Conservation (phyloP, 2,888 invertebrate species). For the Acleris sparsana region DNA sequence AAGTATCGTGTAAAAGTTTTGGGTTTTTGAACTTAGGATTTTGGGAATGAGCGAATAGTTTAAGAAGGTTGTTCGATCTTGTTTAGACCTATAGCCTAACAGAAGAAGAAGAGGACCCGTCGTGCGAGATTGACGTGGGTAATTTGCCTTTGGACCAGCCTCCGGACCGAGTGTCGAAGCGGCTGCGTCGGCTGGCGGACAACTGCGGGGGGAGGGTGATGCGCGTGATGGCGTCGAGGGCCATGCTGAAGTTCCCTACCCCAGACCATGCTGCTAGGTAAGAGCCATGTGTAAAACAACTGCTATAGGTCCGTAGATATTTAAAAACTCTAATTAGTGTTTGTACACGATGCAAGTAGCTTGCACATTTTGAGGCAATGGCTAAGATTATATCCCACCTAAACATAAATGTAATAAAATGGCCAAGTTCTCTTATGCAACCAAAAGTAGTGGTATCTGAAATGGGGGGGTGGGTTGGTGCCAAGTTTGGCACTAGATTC, state of each 20-base stretch:
- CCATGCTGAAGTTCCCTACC: slow-evolving; percentile 87
- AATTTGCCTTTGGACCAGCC: slow-evolving; percentile 87
- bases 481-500: too few relatives aligned
- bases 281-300: slow-evolving; percentile 36
- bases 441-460: too few relatives aligned
- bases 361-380: too few relatives aligned
- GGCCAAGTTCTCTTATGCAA: too few relatives aligned
- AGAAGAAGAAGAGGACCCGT: slow-evolving; percentile 65
- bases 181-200: slow-evolving; percentile 88
- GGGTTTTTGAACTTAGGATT: too few relatives aligned
- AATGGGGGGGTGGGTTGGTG: too few relatives aligned
- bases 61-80: too few relatives aligned
- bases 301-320: not conserved
- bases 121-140: slow-evolving; percentile 85
- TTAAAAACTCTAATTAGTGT: not conserved
- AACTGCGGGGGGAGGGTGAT: slow-evolving; percentile 92
- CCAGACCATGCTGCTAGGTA: slow-evolving; percentile 89
- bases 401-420: too few relatives aligned
- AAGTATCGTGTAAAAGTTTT: too few relatives aligned
- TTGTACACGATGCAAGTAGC: too few relatives aligned
- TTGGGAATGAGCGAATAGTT: too few relatives aligned
- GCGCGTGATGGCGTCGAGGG: slow-evolving; percentile 84
- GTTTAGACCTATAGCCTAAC: slow-evolving; percentile 54
- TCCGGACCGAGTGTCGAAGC: slow-evolving; percentile 80
- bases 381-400: too few relatives aligned